A percentile compares a stretch with the other conserved stretches of the same genome.
These are phyloP conservation scores for Cotesia vestalis DNA, from an alignment of 1,140 invertebrate species.

Conservation along the genomic window DNA sequence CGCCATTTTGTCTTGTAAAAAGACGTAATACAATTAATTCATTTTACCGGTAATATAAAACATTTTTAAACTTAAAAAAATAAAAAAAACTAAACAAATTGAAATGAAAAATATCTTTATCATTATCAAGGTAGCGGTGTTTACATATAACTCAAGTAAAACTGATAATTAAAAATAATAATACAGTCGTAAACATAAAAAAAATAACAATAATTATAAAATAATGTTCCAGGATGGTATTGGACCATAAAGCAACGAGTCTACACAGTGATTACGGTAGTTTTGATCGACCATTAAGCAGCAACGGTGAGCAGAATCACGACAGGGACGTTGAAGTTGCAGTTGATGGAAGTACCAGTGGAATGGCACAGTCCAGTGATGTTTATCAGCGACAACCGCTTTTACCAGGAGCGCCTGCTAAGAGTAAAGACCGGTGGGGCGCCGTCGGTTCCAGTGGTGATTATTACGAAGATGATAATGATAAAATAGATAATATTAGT, in stretches of 20 bases:
- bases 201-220: neutral
- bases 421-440: slow-evolving; percentile 61
- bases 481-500: slow-evolving; percentile 58
- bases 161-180: neutral
- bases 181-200: neutral
- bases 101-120: too few species aligned
- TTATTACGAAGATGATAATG: slow-evolving; percentile 63
- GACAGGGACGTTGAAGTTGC: slow-evolving; percentile 57
- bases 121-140: too few species aligned
- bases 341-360: slow-evolving; percentile 60
- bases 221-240: slow-evolving; percentile 65
- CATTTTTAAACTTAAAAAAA: too few species aligned
- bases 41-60: too few species aligned
- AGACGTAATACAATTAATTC: too few species aligned
- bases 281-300: slow-evolving; percentile 61
- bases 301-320: slow-evolving; percentile 51
- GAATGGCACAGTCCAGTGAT: slow-evolving; percentile 65
- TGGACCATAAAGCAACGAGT: slow-evolving; percentile 66
- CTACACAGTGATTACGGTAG: slow-evolving; percentile 69
- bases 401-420: slow-evolving; percentile 59
- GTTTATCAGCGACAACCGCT: slow-evolving; percentile 67
- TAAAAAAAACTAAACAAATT: too few species aligned
- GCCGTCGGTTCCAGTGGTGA: slow-evolving; percentile 57
- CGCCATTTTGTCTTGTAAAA: too few species aligned
- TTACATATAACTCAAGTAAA: neutral